A percentile compares a stretch with the other conserved stretches of the same genome.
Conservation (phyloP, 2,888 invertebrate genomes). For the Acronicta psi region DNA sequence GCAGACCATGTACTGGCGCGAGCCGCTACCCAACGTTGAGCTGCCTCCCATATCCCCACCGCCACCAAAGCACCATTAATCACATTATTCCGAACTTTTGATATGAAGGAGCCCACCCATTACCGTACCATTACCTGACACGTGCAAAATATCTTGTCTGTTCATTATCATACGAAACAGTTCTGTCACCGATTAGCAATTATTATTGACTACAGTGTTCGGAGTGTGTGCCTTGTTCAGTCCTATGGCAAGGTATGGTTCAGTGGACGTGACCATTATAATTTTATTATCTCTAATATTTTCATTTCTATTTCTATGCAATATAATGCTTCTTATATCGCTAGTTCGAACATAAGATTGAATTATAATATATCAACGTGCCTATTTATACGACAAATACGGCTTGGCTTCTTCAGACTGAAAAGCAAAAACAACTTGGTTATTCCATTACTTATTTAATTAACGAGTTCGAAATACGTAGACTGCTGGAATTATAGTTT, state of each 20-base stretch:
- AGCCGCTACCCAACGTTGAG: constrained; percentile 91
- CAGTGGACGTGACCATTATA: background rate
- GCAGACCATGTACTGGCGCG: constrained; percentile 97
- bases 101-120: background rate
- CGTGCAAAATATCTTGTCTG: background rate
- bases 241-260: too few species aligned
- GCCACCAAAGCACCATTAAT: constrained; percentile 55
- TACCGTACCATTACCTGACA: background rate
- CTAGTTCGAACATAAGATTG: constrained; percentile 34
- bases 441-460: constrained; percentile 38
- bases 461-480: constrained; percentile 29
- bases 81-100: constrained; percentile 17
- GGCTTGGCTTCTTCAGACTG: constrained; percentile 32
- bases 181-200: too few species aligned
- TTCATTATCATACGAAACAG: too few species aligned
- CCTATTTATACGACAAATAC: constrained; percentile 23
- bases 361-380: constrained; percentile 24
- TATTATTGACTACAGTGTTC: too few species aligned
- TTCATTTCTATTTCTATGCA: constrained; percentile 25
- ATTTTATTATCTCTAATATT: constrained; percentile 28
- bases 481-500: constrained; percentile 40
- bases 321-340: constrained; percentile 40
- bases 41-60: constrained; percentile 62
- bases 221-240: too few species aligned
- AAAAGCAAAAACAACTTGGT: constrained; percentile 24